These are phyloP conservation scores for Morone saxatilis DNA, from an alignment of 2,113 vertebrate species.

Conservation along the genomic window DNA sequence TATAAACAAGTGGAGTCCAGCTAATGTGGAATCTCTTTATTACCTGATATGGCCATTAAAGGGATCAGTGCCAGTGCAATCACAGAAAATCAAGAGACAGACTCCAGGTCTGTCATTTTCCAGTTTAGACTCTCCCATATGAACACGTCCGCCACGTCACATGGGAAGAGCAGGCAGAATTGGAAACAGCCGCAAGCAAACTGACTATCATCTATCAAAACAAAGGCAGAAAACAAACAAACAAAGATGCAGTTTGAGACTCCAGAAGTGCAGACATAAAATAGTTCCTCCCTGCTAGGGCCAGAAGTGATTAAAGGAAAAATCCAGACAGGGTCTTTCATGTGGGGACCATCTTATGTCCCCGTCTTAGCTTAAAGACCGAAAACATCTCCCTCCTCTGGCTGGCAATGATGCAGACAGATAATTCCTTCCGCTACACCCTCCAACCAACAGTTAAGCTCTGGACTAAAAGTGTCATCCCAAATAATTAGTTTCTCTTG, in stretches of 20 bases:
- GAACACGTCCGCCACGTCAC: constrained; percentile 24
- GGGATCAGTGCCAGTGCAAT: constrained; percentile 44
- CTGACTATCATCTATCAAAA: constrained; percentile 57
- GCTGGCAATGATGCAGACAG: constrained; percentile 35
- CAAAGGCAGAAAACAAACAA: constrained; percentile 55
- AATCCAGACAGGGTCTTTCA: constrained; percentile 64
- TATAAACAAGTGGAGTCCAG: constrained; percentile 44
- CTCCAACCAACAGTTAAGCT: constrained; percentile 45
- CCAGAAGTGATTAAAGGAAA: constrained; percentile 57
- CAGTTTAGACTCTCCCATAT: background rate
- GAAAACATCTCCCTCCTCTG: constrained; percentile 40
- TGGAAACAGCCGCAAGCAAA: constrained; percentile 32
- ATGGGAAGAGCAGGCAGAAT: constrained; percentile 23
- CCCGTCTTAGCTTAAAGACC: constrained; percentile 59
- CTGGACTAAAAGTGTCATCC: constrained; percentile 43
- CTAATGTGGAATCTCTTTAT: constrained; percentile 52
- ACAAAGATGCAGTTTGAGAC: constrained; percentile 47
- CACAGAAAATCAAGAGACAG: constrained; percentile 16
- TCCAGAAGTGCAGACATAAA: constrained; percentile 52
- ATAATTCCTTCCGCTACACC: constrained; percentile 58
- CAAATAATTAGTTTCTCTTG: constrained; percentile 53
- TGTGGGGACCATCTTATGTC: constrained; percentile 72
- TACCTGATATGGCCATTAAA: constrained; percentile 27
- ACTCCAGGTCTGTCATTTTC: constrained; percentile 7
- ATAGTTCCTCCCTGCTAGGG: constrained; percentile 51